Conservation (phyloP, 2,113 vertebrate species). For the Bungarus multicinctus region DNA sequence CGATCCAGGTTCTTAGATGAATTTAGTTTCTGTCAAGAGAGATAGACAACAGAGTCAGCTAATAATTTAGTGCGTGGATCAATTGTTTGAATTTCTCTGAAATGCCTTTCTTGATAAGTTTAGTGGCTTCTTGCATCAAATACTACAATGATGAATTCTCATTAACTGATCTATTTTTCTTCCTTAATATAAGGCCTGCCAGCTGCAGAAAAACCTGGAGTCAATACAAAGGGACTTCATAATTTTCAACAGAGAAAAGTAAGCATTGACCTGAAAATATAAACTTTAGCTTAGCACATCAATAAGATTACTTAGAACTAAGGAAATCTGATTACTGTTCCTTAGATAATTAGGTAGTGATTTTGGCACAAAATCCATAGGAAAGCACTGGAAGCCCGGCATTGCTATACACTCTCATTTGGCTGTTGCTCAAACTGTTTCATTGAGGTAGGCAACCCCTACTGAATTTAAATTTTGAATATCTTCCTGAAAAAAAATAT, state of each 20-base stretch:
- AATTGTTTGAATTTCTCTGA: background rate
- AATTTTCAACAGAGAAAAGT: constrained; percentile 98
- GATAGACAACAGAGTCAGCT: background rate
- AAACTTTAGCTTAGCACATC: background rate
- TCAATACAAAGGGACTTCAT: constrained; percentile 93
- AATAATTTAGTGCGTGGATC: background rate
- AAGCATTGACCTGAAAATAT: constrained; percentile 53
- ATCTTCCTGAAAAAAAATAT: background rate
- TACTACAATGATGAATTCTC: background rate
- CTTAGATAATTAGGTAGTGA: background rate
- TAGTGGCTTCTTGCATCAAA: background rate
- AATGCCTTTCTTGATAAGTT: background rate
- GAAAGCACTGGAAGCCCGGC: background rate
- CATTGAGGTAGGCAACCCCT: background rate
- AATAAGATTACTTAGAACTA: background rate
- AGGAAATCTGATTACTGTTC: background rate
- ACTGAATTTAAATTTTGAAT: background rate
- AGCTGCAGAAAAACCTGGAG: constrained; percentile 88
- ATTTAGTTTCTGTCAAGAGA: background rate
- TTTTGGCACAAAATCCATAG: constrained; percentile 6
- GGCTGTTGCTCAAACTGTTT: background rate
- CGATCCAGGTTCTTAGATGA: background rate
- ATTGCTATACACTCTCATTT: background rate
- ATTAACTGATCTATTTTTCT: constrained; percentile 13
- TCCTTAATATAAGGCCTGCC: constrained; percentile 71